Evolutionary conservation across 2,888 invertebrate species (phyloP).

Genomic region (Octodonta nipae): DNA sequence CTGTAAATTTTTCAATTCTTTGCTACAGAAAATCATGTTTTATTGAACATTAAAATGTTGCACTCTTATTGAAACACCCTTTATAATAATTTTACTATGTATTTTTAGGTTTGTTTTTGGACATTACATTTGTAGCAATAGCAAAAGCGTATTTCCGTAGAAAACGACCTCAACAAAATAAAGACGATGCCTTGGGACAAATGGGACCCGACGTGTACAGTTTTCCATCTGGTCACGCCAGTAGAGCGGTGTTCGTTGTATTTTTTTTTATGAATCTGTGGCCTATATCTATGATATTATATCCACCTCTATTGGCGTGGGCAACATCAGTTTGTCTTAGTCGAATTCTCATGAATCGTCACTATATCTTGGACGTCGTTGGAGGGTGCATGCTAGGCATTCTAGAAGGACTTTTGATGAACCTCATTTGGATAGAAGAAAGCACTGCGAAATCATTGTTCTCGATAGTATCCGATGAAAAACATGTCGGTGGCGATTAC

Average conservation of each 20-base stretch:
- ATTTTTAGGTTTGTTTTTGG: conserved; percentile 63
- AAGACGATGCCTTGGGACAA: conserved; percentile 50
- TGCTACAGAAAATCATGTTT: too few relatives aligned
- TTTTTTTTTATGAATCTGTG: conserved; percentile 56
- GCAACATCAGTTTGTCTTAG: conserved; percentile 59
- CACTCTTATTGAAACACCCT: not conserved
- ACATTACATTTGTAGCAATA: conserved; percentile 62
- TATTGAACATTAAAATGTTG: not conserved
- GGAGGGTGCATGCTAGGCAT: conserved; percentile 64
- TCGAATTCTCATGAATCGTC: conserved; percentile 69
- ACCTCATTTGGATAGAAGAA: conserved; percentile 56
- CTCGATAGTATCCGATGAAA: conserved; percentile 52
- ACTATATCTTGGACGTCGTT: conserved; percentile 73
- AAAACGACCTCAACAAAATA: conserved; percentile 52
- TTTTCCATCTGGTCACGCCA: conserved; percentile 92
- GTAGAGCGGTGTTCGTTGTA: conserved; percentile 63
- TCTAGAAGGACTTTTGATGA: conserved; percentile 50
- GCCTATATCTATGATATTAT: conserved; percentile 45
- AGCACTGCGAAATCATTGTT: conserved; percentile 46
- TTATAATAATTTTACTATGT: conserved; percentile 7
- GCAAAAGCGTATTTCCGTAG: conserved; percentile 67
- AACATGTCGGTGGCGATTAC: conserved; percentile 53
- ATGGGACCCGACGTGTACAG: conserved; percentile 79
- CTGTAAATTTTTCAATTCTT: not conserved
- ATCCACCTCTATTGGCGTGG: conserved; percentile 61